A percentile compares a stretch with the other conserved stretches of the same genome.
These are phyloP conservation scores for Lamprotornis superbus DNA, from an alignment of 2,113 vertebrate genomes.

Conservation along the genomic window DNA sequence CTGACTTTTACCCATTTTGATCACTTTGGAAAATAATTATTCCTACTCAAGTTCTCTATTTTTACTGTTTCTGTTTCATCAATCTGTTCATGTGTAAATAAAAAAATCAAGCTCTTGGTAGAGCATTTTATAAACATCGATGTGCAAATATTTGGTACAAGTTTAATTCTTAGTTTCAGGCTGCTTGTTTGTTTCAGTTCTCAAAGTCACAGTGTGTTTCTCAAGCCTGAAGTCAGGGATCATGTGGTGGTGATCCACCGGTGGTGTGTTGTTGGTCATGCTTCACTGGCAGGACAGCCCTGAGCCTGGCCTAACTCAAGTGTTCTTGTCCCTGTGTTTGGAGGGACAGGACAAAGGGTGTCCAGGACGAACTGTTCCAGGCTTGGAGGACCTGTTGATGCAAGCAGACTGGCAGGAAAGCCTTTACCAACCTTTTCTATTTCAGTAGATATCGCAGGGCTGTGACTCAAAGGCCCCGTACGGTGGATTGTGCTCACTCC, in stretches of 20 bases:
- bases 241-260: not conserved
- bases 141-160: conserved; percentile 29
- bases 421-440: not conserved
- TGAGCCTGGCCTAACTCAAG: not conserved
- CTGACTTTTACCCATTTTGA: not conserved
- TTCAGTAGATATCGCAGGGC: not conserved
- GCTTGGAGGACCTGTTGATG: conserved; percentile 1
- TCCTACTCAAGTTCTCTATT: not conserved
- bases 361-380: conserved; percentile 1
- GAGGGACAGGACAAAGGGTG: not conserved
- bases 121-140: not conserved
- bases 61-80: not conserved
- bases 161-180: not conserved
- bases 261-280: not conserved
- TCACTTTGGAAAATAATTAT: not conserved
- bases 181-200: not conserved
- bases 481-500: rapidly evolving
- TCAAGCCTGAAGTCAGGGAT: not conserved
- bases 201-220: not conserved
- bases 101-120: not conserved
- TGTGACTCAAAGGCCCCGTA: not conserved
- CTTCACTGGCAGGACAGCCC: not conserved
- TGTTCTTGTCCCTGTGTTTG: not conserved
- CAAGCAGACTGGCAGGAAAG: not conserved
- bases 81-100: not conserved